Percentiles rank a stretch among this genome's conserved stretches.
Evolutionary conservation across 2,888 invertebrate species (phyloP).

Genomic region (Lithophane socia): DNA sequence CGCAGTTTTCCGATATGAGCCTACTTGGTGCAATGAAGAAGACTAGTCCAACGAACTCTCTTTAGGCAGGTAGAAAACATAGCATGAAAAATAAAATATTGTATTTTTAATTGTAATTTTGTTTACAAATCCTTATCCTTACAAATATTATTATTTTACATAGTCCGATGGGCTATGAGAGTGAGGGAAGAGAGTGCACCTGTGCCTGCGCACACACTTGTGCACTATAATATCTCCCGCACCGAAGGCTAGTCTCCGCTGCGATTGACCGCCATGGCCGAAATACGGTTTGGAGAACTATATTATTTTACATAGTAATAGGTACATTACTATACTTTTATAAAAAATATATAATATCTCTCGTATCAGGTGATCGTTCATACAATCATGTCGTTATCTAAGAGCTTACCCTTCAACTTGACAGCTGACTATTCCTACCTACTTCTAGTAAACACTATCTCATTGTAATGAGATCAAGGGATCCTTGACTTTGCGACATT

Average conservation of each 20-base stretch:
- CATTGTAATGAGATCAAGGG: conserved; percentile 81
- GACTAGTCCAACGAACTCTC: neutral
- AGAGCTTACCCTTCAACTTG: conserved; percentile 81
- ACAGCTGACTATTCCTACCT: conserved; percentile 57
- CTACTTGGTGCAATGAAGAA: neutral
- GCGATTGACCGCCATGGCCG: no score
- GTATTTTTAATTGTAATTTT: neutral
- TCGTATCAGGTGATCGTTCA: conserved; percentile 47
- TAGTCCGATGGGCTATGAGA: no score
- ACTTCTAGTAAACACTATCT: conserved; percentile 68
- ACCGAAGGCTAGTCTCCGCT: no score
- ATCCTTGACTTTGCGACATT: conserved; percentile 83
- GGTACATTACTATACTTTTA: no score
- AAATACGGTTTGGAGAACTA: no score
- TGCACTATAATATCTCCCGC: no score
- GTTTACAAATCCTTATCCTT: neutral
- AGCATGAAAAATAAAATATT: neutral
- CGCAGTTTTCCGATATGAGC: neutral
- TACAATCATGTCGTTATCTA: conserved; percentile 46
- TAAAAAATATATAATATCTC: no score
- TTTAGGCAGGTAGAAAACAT: neutral
- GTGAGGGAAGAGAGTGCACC: no score
- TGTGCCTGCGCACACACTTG: no score
- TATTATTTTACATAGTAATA: no score
- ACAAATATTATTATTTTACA: no score